Evolutionary conservation across 2,888 invertebrate species (phyloP), one percentile per base, ranked within the genome.

Genomic region (Camponotus fellah): DNA sequence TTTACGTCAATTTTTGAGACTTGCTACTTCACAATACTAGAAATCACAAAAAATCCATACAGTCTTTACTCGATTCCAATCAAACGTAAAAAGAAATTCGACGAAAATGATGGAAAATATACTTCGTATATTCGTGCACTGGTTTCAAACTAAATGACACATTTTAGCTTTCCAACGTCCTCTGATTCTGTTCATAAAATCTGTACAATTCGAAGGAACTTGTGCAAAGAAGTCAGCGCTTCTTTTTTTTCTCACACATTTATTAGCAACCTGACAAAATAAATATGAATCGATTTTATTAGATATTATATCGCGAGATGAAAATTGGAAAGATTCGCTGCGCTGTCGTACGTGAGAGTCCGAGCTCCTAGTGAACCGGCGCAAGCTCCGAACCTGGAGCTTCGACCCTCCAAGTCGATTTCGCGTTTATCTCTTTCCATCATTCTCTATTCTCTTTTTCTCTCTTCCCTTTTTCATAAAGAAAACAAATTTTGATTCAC

Each of bases 391-490:
- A 58, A 46, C 34, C 77, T 34, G 69, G 74, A 71, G 58, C 60
- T 60, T 72, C 79, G 72, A 71, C 34, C 17, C 74, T 37, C 72
- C 26, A 69, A 69, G 71, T 77, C 72, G 43, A 77, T 77, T 77
- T 69, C 32, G 32, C 32, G 32, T 32, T 71, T 56, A 21, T 69
- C 40, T 68, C 40, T 77, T 40, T 56, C 68, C 68, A 12, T 9
- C 66, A 3, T 8, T 12, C 53, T n/a, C 37, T 1, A 6, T 4
- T 8, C 69, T 26, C 14, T 43, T 32, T 26, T 43, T 34, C 21
- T 43, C 21, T 64, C 75, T 21, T 8, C 14, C 58, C 3, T 17
- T 71, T 14, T 43, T 8, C 21, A 21, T 37, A 17, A 43, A 58
- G 43, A 58, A 69, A 56, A 58, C 12, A 10, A 71, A 21, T 32